A percentile compares a stretch with the other conserved stretches of the same genome.
Conservation (phyloP, 2,797 vertebrate species). For the Iguana delicatissima region DNA sequence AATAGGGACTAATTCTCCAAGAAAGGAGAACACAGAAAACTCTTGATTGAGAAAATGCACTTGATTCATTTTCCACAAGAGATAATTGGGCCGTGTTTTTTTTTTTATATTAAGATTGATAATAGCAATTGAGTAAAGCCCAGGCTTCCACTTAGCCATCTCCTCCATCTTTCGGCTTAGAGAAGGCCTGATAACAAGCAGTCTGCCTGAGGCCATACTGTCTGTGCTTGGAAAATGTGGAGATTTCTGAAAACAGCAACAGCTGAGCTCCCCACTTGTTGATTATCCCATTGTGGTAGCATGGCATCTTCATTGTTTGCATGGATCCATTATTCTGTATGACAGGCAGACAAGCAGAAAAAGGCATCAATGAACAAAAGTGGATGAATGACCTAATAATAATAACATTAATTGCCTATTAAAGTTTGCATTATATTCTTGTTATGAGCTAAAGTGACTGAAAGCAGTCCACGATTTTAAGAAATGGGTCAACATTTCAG, state of each 20-base stretch:
- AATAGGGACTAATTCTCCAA: slow-evolving; percentile 67
- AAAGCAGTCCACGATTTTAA: neutral
- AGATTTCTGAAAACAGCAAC: slow-evolving; percentile 36
- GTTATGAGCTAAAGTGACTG: neutral
- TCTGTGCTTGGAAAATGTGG: slow-evolving; percentile 21
- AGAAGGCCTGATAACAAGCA: slow-evolving; percentile 24
- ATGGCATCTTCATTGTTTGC: neutral
- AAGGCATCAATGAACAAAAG: neutral
- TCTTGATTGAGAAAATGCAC: slow-evolving; percentile 64
- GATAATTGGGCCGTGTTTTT: slow-evolving; percentile 55
- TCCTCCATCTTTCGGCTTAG: slow-evolving; percentile 18
- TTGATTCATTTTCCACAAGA: slow-evolving; percentile 66
- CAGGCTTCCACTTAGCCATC: slow-evolving; percentile 42
- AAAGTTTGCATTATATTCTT: slow-evolving; percentile 9
- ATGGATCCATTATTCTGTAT: slow-evolving; percentile 9
- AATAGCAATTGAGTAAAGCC: slow-evolving; percentile 54
- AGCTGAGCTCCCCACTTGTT: slow-evolving; percentile 36
- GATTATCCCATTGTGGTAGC: neutral
- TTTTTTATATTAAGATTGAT: slow-evolving; percentile 58
- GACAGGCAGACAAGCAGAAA: neutral
- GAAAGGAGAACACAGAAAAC: slow-evolving; percentile 61
- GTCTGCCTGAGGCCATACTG: slow-evolving; percentile 2
- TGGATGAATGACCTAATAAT: neutral
- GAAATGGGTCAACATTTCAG: slow-evolving; percentile 9
- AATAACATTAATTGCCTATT: slow-evolving; percentile 11